Evolutionary conservation across 2,888 invertebrate genomes (phyloP), one percentile per base, ranked within the genome.

Genomic region (Frankliniella fusca): DNA sequence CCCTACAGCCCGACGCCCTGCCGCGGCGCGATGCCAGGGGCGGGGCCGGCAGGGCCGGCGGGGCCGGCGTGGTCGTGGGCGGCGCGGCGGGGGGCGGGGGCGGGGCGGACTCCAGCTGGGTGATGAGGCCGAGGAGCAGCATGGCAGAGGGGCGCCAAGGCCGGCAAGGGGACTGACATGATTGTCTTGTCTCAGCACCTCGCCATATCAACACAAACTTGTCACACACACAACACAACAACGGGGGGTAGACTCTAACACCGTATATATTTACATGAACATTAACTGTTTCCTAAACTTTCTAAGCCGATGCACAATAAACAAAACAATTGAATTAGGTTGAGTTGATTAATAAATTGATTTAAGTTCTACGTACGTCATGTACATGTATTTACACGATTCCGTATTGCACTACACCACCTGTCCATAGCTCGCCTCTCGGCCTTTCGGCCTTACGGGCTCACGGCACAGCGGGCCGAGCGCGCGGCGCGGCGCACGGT

Each of bases 201-300:
- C 70, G 70, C 70, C 70, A 76, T 76, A 12, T 76, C 70, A 76
- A 76, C 70, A 76, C 70, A 76, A 23, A 76, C 70, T 76, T 76
- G 70, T 76, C 27, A 27, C 70, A 76, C 70, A 12, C 70, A 23
- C 70, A 70, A 76, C 70, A 12, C 70, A 27, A 76, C 70, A 76
- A 61, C 70, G 3, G 61, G 61, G 61, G 18, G 18, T 61, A 61
- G 27, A 76, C 70, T 27, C 27, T 76, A 54, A 54, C 54, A 54
- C 54, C 27, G 23, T 27, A 61, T 61, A 61, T 38, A 38, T 38
- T 38, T 38, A 61, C 61, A n/a, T 61, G 27, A 27, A 76, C 70
- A 76, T 23, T 23, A 76, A 76, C 70, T 27, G 70, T 76, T 76
- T 27, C 38, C 70, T 76, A 76, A 76, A 76, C 27, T 76, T 76